A percentile compares a stretch with the other conserved stretches of the same genome.
These are phyloP conservation scores for Petrocephalus microphthalmus DNA, from an alignment of 2,113 vertebrate species.

Conservation along the genomic window DNA sequence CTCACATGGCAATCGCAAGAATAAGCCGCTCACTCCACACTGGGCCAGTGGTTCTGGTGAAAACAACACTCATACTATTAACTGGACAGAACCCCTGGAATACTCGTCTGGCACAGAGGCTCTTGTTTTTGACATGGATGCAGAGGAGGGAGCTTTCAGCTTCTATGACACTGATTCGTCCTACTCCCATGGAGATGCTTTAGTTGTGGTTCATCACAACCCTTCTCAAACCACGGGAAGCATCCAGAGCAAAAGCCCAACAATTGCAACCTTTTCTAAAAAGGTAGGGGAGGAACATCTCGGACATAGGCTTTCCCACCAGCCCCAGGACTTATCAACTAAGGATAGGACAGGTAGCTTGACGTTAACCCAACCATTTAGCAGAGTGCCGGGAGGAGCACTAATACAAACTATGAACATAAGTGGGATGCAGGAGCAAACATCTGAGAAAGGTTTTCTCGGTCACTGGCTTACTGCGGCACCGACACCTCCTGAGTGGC, in stretches of 20 bases:
- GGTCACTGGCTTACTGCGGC: not conserved
- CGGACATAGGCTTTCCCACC: slow-evolving; percentile 10
- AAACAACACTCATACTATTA: slow-evolving; percentile 28
- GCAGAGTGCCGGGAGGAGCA: slow-evolving; percentile 9
- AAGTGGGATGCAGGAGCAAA: slow-evolving; percentile 20
- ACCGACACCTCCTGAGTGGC: not conserved
- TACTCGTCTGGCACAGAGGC: slow-evolving; percentile 36
- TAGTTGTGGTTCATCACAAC: not conserved
- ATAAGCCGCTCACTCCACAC: slow-evolving; percentile 41
- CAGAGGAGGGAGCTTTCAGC: slow-evolving; percentile 34
- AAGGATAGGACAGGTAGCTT: not conserved
- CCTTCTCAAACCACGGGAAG: slow-evolving; percentile 16
- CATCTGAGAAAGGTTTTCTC: slow-evolving; percentile 1
- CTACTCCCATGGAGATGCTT: slow-evolving; percentile 34
- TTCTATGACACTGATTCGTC: slow-evolving; percentile 42
- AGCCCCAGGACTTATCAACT: not conserved
- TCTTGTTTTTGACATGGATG: slow-evolving; percentile 40
- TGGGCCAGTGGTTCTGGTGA: slow-evolving; percentile 25
- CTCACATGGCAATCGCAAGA: slow-evolving; percentile 51
- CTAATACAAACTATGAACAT: slow-evolving; percentile 20
- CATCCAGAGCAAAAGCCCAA: not conserved
- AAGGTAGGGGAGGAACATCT: slow-evolving; percentile 5
- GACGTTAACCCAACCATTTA: slow-evolving; percentile 17
- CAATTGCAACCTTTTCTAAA: not conserved
- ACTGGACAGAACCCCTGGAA: slow-evolving; percentile 21